Evolutionary conservation across 2,113 vertebrate species (phyloP).

Genomic region (Terrapene triunguis): DNA sequence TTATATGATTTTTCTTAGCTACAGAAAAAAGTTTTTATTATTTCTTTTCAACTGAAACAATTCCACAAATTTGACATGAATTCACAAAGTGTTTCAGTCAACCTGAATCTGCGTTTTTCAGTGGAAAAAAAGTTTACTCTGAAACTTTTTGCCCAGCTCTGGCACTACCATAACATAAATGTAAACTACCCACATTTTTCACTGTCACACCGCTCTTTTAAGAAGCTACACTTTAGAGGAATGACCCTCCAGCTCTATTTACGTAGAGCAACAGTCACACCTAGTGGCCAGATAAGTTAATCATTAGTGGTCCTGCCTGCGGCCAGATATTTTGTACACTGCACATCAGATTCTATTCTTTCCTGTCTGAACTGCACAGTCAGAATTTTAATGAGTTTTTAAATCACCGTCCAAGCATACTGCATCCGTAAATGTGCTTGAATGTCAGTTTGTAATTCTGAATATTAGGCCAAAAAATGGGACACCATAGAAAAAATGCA

Average conservation of each 20-base stretch:
- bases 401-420: background rate
- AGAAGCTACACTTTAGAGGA: background rate
- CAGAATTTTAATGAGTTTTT: background rate
- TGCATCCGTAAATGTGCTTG: background rate
- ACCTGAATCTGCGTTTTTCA: background rate
- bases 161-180: background rate
- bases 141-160: background rate
- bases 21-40: background rate
- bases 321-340: background rate
- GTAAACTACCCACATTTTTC: background rate
- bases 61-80: background rate
- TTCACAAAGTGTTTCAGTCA: background rate
- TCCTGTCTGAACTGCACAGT: background rate
- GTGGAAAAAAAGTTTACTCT: background rate
- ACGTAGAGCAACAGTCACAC: slow-evolving; percentile 48
- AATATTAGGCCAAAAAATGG: background rate
- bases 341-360: background rate
- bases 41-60: background rate
- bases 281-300: slow-evolving; percentile 42
- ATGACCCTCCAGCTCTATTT: background rate
- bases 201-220: background rate
- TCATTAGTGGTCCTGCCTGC: fast-evolving
- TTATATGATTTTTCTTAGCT: background rate
- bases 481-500: background rate
- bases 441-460: background rate